Evolutionary conservation across 2,113 vertebrate species (phyloP).

Genomic region (Sturnus vulgaris): DNA sequence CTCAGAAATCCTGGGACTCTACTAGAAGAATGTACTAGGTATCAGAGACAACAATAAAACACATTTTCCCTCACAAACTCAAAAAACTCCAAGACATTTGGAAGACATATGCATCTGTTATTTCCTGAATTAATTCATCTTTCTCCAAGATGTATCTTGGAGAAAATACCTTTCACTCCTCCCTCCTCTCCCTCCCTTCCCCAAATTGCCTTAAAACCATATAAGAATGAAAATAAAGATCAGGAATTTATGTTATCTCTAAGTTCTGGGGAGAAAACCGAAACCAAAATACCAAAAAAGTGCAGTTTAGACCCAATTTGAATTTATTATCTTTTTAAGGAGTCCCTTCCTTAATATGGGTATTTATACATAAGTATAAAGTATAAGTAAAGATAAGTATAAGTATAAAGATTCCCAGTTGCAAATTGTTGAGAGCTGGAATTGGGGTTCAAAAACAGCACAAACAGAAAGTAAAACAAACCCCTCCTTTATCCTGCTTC

Average conservation of each 20-base stretch:
- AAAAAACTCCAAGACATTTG: neutral
- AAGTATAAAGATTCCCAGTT: neutral
- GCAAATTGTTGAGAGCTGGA: neutral
- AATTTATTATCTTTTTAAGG: neutral
- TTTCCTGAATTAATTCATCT: neutral
- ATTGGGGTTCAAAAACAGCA: neutral
- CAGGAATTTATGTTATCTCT: neutral
- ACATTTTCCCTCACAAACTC: neutral
- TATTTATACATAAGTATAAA: no score
- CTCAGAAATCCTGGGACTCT: neutral
- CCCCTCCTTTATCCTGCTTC: neutral
- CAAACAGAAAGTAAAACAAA: neutral
- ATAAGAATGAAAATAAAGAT: neutral
- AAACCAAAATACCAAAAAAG: neutral
- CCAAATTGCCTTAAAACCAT: neutral
- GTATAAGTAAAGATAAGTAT: no score
- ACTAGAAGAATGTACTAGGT: neutral
- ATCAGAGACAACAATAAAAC: neutral
- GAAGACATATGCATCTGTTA: neutral
- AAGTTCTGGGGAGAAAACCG: neutral
- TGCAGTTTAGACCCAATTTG: neutral
- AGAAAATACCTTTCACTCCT: neutral
- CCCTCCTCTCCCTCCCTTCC: neutral
- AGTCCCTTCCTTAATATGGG: neutral
- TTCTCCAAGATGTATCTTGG: neutral